Evolutionary conservation across 1,140 invertebrate species (phyloP).

Genomic region (Macrobrachium nipponense): DNA sequence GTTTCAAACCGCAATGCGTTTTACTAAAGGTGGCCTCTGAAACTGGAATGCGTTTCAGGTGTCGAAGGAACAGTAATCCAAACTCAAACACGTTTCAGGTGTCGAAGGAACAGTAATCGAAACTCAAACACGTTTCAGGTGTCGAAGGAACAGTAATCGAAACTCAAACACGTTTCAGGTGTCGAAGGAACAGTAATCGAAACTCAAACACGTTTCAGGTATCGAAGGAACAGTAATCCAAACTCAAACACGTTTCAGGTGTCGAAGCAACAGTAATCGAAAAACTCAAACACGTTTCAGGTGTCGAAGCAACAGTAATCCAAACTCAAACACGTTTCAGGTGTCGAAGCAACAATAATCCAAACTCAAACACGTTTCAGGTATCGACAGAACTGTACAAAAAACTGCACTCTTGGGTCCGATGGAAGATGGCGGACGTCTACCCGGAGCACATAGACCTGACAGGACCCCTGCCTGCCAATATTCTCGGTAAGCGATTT

Average conservation of each 20-base stretch:
- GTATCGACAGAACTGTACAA: slow-evolving; percentile 76
- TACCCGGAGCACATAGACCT: slow-evolving; percentile 82
- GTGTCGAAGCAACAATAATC: slow-evolving; percentile 76
- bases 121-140: slow-evolving; percentile 77
- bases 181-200: slow-evolving; percentile 76
- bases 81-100: no score
- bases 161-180: slow-evolving; percentile 77
- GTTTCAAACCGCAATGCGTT: no score
- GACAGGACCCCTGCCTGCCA: slow-evolving; percentile 89
- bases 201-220: no score
- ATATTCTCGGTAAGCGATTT: slow-evolving; percentile 78
- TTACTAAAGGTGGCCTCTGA: no score
- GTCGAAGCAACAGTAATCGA: no score
- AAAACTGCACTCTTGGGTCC: slow-evolving; percentile 88
- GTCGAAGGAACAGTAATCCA: no score
- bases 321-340: no score
- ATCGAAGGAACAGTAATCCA: no score
- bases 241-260: no score
- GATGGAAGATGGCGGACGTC: slow-evolving; percentile 81
- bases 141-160: slow-evolving; percentile 76
- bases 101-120: slow-evolving; percentile 70
- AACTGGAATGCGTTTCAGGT: no score
- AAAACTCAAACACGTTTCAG: no score
- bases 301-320: no score
- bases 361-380: slow-evolving; percentile 77